Evolutionary conservation across 2,888 invertebrate species (phyloP).

Genomic region (Phanerotoma sp.): DNA sequence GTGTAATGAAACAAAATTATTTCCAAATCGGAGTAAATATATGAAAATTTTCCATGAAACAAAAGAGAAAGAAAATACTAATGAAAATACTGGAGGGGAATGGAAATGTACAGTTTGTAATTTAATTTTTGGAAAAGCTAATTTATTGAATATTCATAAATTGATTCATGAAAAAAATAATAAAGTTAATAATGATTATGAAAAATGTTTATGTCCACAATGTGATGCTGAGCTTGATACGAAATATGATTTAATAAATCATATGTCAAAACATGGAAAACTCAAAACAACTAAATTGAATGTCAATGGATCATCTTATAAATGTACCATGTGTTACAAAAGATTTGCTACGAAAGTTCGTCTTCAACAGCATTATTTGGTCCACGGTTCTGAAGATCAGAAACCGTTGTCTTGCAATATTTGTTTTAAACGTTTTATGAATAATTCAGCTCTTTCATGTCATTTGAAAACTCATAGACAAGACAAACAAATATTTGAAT

Average conservation of each 20-base stretch:
- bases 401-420: slow-evolving; percentile 69
- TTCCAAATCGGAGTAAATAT: slow-evolving; percentile 46
- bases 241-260: slow-evolving; percentile 57
- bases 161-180: slow-evolving; percentile 55
- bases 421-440: slow-evolving; percentile 69
- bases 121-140: slow-evolving; percentile 55
- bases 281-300: slow-evolving; percentile 50
- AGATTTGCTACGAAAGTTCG: slow-evolving; percentile 66
- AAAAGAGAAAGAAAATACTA: slow-evolving; percentile 49
- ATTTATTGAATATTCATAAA: slow-evolving; percentile 60
- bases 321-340: slow-evolving; percentile 69
- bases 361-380: slow-evolving; percentile 66
- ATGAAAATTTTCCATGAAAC: slow-evolving; percentile 45
- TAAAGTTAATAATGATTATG: slow-evolving; percentile 43
- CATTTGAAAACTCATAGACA: slow-evolving; percentile 70
- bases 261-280: slow-evolving; percentile 58
- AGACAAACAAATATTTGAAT: slow-evolving; percentile 68
- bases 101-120: slow-evolving; percentile 56
- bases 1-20: slow-evolving; percentile 46
- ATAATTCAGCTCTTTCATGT: slow-evolving; percentile 71
- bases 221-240: slow-evolving; percentile 45
- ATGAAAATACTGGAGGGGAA: too few relatives aligned
- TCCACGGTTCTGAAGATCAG: slow-evolving; percentile 68
- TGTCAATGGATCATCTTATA: slow-evolving; percentile 52
- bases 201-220: slow-evolving; percentile 42